Percentiles rank a stretch among this genome's conserved stretches.
Evolutionary conservation across 2,888 invertebrate species (phyloP).

Genomic region (Timema podura): DNA sequence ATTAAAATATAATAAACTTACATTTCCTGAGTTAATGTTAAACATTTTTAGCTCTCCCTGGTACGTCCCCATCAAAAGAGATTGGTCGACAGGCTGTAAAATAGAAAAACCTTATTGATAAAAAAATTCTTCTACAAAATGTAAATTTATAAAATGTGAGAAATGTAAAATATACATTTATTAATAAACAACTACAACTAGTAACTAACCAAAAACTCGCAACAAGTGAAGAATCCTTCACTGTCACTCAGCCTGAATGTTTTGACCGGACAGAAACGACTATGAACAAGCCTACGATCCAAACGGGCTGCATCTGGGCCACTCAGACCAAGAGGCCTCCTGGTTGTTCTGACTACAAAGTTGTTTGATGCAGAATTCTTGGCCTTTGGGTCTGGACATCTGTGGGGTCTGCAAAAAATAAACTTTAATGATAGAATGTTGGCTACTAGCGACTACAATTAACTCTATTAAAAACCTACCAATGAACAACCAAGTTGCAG

Average conservation of each 20-base stretch:
- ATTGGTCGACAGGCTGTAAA: slow-evolving; percentile 55
- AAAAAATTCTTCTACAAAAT: slow-evolving; percentile 20
- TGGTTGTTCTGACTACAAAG: slow-evolving; percentile 60
- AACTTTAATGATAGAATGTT: background rate
- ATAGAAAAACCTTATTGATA: slow-evolving; percentile 34
- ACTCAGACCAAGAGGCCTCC: slow-evolving; percentile 53
- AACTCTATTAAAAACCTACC: background rate
- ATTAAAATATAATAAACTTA: slow-evolving; percentile 35
- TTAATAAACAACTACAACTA: background rate
- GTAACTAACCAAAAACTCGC: slow-evolving; percentile 54
- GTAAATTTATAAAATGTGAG: background rate
- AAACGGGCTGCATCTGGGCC: slow-evolving; percentile 56
- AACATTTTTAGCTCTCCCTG: slow-evolving; percentile 86
- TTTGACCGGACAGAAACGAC: slow-evolving; percentile 71
- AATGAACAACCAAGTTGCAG: too few relatives aligned
- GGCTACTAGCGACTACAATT: too few relatives aligned
- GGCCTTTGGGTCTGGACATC: slow-evolving; percentile 86
- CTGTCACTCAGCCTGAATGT: slow-evolving; percentile 66
- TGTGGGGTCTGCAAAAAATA: slow-evolving; percentile 71
- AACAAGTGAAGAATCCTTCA: slow-evolving; percentile 70
- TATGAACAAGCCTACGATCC: slow-evolving; percentile 80
- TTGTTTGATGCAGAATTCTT: slow-evolving; percentile 64
- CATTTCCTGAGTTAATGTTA: slow-evolving; percentile 72
- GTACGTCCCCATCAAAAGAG: slow-evolving; percentile 83
- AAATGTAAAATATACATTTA: background rate